Evolutionary conservation across 2,797 vertebrate species (phyloP).

Genomic region (Alcedo quadribrachys): DNA sequence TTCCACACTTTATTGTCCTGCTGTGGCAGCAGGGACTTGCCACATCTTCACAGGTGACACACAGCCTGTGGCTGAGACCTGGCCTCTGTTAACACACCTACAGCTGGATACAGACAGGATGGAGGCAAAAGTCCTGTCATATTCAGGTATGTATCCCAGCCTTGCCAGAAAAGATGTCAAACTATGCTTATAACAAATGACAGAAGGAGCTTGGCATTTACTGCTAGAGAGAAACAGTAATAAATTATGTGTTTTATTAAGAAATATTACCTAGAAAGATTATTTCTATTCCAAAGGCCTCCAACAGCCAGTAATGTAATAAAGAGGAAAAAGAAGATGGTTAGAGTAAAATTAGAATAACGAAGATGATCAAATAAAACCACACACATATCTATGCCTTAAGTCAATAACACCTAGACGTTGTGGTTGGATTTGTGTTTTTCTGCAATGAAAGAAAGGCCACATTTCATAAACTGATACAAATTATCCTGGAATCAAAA

Average conservation of each 20-base stretch:
- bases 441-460: slow-evolving; percentile 34
- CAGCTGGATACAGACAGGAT: background rate
- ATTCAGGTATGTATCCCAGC: background rate
- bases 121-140: background rate
- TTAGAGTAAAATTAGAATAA: slow-evolving; percentile 57
- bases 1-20: background rate
- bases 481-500: slow-evolving; percentile 57
- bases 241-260: slow-evolving; percentile 76
- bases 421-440: background rate
- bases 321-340: slow-evolving; percentile 10
- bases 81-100: background rate
- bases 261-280: slow-evolving; percentile 62
- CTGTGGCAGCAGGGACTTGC: background rate
- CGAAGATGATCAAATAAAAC: slow-evolving; percentile 44
- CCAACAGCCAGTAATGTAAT: slow-evolving; percentile 47
- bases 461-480: slow-evolving; percentile 38
- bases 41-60: accelerated
- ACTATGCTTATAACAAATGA: background rate
- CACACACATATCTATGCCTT: background rate
- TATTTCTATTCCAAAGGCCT: slow-evolving; percentile 52
- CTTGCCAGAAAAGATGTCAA: background rate
- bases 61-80: background rate
- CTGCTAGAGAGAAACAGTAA: slow-evolving; percentile 54
- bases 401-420: slow-evolving; percentile 37
- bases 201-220: slow-evolving; percentile 33